Evolutionary conservation across 2,888 invertebrate species (phyloP), one percentile per base, ranked within the genome.

Genomic region (Archaeoteleia sp.): DNA sequence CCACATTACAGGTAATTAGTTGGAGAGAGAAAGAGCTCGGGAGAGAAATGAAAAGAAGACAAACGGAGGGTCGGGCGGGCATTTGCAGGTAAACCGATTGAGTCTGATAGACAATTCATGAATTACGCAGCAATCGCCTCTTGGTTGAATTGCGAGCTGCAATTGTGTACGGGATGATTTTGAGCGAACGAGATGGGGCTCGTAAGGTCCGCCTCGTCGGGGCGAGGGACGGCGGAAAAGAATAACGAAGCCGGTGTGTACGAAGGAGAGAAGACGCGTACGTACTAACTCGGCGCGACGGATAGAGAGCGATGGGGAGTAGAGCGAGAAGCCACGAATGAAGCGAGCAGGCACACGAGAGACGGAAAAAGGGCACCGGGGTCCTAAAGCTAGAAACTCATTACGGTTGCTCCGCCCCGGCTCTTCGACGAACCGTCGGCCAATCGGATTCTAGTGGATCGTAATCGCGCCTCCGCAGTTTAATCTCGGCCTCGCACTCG

Each of bases 321-420:
- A 14, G 23, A 37, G 40, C 8, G 30, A 30, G 20, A 25, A 30
- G 34, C 20, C 25, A 20, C 23, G 48, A 25, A 20, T 9, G 13
- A 53, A 43, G 25, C 34, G 40, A 48, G 46, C 40, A 58, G 40
- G 43, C 65, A 53, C 45, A 25, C 29, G 67, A 58, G 60, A 65
- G 67, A 62, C 60, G 51, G 60, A 63, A 67, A 63, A 67, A 58
- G 62, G 62, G 58, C 58, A 58, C 58, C 37, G 48, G 67, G 70
- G 72, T 76, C 75, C 76, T 72, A 70, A 76, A 82, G 80, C 79
- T 81, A 78, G 81, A 81, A 84, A 83, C 84, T 83, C 84, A 83
- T 84, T 85, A 84, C 79, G 72, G 71, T 82, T 66, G 84, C 84
- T 82, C 84, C 84, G 85, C 84, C 85, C 78, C 78, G 74, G 69